These are phyloP conservation scores for Ooceraea biroi DNA, from an alignment of 1,140 invertebrate genomes.

Conservation along the genomic window DNA sequence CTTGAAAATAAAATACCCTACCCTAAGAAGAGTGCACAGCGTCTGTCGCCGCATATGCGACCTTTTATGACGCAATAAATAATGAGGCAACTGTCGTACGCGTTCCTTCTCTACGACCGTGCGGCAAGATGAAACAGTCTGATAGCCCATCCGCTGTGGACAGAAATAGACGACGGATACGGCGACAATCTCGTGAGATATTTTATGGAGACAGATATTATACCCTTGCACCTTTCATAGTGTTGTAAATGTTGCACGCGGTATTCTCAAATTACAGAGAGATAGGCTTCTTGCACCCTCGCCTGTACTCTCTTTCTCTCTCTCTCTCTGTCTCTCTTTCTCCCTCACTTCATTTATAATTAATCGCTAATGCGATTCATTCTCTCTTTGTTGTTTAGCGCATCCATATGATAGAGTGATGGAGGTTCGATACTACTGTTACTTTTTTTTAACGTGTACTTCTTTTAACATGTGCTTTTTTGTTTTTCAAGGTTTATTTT, in stretches of 20 bases:
- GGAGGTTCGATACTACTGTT: too few relatives aligned
- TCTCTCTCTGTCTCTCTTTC: too few relatives aligned
- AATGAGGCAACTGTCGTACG: constrained; percentile 38
- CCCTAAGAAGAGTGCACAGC: background rate
- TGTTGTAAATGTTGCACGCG: background rate
- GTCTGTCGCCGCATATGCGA: constrained; percentile 3
- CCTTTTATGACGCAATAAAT: constrained; percentile 53
- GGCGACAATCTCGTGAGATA: constrained; percentile 34
- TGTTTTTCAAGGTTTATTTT: background rate
- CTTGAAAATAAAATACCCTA: constrained; percentile 34
- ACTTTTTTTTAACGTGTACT: too few relatives aligned
- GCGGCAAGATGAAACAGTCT: constrained; percentile 22
- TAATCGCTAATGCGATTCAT: too few relatives aligned
- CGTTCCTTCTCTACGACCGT: constrained; percentile 26
- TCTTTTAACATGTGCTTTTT: background rate
- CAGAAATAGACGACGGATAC: constrained; percentile 45
- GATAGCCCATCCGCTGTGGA: constrained; percentile 23
- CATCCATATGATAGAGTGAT: too few relatives aligned
- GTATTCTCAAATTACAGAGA: constrained; percentile 12
- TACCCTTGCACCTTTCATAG: background rate
- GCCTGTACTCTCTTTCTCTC: background rate
- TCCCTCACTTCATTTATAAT: too few relatives aligned
- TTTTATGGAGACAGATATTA: constrained; percentile 20
- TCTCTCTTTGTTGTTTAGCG: too few relatives aligned
- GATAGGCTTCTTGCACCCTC: background rate